A percentile compares a stretch with the other conserved stretches of the same genome.
Conservation (phyloP, 2,888 invertebrate genomes). For the Phyto melanocephala region DNA sequence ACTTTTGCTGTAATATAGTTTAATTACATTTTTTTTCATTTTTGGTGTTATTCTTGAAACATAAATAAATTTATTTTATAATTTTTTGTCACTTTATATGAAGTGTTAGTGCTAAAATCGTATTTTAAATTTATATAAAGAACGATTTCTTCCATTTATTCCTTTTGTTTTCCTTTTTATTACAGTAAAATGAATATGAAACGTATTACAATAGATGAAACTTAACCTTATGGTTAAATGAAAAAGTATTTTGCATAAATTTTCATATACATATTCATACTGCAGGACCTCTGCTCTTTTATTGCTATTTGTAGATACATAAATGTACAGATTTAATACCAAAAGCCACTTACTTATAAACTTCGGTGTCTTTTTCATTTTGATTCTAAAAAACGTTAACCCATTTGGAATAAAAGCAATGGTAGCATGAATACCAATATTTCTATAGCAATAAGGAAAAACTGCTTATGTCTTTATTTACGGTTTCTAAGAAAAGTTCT, state of each 20-base stretch:
- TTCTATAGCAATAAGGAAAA: too few species aligned
- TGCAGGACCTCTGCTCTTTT: too few species aligned
- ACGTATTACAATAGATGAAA: slow-evolving; percentile 9
- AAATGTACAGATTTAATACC: background rate
- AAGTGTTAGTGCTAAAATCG: background rate
- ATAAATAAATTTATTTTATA: too few species aligned
- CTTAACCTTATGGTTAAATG: slow-evolving; percentile 11
- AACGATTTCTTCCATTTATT: background rate
- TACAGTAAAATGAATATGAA: background rate
- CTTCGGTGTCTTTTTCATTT: background rate
- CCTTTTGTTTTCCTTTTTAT: background rate
- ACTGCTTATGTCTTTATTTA: too few species aligned
- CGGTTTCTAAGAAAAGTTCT: too few species aligned
- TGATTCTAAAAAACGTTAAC: background rate
- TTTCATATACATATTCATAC: background rate
- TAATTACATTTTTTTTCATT: too few species aligned
- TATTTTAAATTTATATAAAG: background rate
- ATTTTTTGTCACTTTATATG: background rate
- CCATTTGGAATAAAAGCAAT: background rate
- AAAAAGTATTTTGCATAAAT: background rate
- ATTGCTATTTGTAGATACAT: too few species aligned
- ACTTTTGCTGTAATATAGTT: too few species aligned
- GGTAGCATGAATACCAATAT: too few species aligned
- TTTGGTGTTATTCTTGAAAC: too few species aligned
- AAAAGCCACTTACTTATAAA: slow-evolving; percentile 3